Evolutionary conservation across 2,113 vertebrate genomes (phyloP), one percentile per base, ranked within the genome.

Genomic region (Pagrus major): DNA sequence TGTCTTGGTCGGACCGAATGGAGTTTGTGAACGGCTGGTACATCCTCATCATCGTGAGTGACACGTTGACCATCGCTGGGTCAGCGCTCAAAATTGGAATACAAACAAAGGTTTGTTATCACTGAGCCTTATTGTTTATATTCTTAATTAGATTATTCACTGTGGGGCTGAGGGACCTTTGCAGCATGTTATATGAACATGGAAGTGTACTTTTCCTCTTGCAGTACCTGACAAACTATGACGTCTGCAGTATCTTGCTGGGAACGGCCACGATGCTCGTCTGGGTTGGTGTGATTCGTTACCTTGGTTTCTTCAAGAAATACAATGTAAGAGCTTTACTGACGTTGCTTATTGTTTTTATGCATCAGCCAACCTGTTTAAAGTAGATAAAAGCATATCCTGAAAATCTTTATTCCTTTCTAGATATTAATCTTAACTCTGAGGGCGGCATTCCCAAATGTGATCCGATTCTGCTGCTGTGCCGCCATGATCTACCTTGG

Each of bases 11-110:
- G 20, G 98, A 98, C 67, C 95, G 95, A 77, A 95, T 97, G 96
- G 96, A 97, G 93, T 98, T 99, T 91, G 95, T 99, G 83, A 98
- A 97, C 0, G 97, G 97, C 58, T 99, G 98, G 98, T 97, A 98
- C 76, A 96, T 99, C 80, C 93, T 98, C 69, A 96, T 97, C 86
- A 95, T 98, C 3, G 44, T 96, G 69, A 98, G 97, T 0, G 98
- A 99, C 82, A 89, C 95, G 3, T 78, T 99, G 76, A 96, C 96
- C 66, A 94, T 99, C 44, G 80, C 91, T 83, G 98, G 97, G 63
- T 98, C 97, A 8, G 89, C 93, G 31, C 93, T 98, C 59, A 99
- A 99, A 93, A 98, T 99, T 90, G 97, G 97, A 90, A 99, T 99
- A 84, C 97, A 98, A 85, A 95, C 96, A 47, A 99, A 99, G 96